These are phyloP conservation scores for Heteromurus nitidus DNA, from an alignment of 2,888 invertebrate genomes.

Conservation along the genomic window DNA sequence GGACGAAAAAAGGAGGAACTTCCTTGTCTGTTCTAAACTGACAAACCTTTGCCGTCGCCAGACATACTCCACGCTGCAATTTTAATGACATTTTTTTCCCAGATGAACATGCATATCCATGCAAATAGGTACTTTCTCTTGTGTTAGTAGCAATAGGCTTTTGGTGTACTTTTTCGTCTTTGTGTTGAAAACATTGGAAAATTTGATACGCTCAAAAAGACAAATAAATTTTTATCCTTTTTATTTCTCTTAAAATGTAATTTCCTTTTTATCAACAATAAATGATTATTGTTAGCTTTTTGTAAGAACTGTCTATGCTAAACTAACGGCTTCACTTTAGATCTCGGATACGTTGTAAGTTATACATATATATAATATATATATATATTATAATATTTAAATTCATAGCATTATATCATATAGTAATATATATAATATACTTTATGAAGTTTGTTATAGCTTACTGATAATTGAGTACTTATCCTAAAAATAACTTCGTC, in stretches of 20 bases:
- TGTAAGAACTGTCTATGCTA: conserved; percentile 61
- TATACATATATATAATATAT: too few species aligned
- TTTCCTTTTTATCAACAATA: conserved; percentile 63
- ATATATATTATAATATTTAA: conserved; percentile 39
- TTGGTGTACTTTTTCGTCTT: too few species aligned
- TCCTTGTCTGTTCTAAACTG: too few species aligned
- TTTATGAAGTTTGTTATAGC: conserved; percentile 42
- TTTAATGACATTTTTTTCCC: too few species aligned
- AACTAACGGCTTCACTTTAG: conserved; percentile 56
- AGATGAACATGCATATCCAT: too few species aligned
- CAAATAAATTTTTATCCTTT: conserved; percentile 44
- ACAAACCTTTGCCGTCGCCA: too few species aligned
- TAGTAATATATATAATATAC: conserved; percentile 31
- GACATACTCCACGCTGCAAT: too few species aligned
- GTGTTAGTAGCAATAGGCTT: too few species aligned
- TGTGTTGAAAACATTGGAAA: too few species aligned
- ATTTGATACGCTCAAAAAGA: too few species aligned
- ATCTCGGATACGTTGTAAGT: conserved; percentile 54
- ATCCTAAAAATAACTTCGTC: conserved; percentile 48
- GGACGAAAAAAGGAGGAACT: too few species aligned
- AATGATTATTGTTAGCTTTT: conserved; percentile 62
- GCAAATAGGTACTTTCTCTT: not conserved
- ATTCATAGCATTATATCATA: conserved; percentile 26
- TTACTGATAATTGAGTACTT: conserved; percentile 61
- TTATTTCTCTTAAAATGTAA: conserved; percentile 56